These are phyloP conservation scores for Larimichthys crocea DNA, from an alignment of 2,113 vertebrate genomes.

Conservation along the genomic window DNA sequence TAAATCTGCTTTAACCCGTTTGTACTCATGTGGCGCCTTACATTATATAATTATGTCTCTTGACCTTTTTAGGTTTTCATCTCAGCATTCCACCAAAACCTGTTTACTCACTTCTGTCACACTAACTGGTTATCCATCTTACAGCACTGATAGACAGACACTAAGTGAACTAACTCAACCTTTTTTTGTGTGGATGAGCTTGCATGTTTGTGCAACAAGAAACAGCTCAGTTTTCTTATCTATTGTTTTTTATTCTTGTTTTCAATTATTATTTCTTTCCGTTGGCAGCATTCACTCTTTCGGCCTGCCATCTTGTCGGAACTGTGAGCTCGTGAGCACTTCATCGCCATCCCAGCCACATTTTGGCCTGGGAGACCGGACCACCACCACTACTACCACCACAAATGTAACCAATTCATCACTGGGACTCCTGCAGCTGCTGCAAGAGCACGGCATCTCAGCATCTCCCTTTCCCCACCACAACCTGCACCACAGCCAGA, in stretches of 20 bases:
- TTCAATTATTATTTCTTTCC: neutral
- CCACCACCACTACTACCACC: constrained; percentile 18
- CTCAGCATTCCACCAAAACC: constrained; percentile 22
- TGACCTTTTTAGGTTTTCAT: constrained; percentile 26
- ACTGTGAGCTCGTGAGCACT: constrained; percentile 81
- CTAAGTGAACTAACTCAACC: constrained; percentile 23
- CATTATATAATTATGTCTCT: neutral
- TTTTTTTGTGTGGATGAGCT: neutral
- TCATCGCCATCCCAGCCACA: constrained; percentile 40
- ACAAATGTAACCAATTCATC: constrained; percentile 33
- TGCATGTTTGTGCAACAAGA: constrained; percentile 4
- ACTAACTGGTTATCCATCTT: constrained; percentile 41
- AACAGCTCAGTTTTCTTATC: neutral
- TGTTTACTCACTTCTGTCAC: neutral
- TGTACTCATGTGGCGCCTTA: neutral
- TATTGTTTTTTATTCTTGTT: neutral
- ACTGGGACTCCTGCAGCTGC: constrained; percentile 79
- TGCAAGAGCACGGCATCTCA: constrained; percentile 81
- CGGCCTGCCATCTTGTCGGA: constrained; percentile 86
- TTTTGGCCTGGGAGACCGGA: constrained; percentile 13
- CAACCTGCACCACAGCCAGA: neutral
- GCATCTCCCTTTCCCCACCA: constrained; percentile 60
- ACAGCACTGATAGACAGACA: neutral
- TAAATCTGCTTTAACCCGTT: constrained; percentile 5
- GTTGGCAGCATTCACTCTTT: constrained; percentile 83